phyloP scores from a whole-genome alignment of 2,888 invertebrate genomes.

The Acrocera orbiculus region DNA sequence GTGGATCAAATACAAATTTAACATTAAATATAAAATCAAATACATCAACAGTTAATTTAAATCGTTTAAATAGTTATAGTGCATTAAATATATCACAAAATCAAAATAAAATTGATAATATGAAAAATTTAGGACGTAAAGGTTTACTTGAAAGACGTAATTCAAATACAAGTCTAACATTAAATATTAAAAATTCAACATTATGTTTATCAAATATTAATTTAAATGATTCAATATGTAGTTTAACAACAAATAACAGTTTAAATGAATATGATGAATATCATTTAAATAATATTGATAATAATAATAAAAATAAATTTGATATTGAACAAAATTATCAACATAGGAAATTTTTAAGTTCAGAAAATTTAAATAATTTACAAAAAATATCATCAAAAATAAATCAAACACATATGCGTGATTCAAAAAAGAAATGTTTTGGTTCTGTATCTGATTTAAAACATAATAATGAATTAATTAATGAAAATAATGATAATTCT shows the following conservation, averaged over 20 bases:
- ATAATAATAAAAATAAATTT: neutral
- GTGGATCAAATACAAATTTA: slow-evolving; percentile 73
- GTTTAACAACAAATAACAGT: slow-evolving; percentile 28
- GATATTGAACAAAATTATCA: neutral
- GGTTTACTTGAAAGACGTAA: slow-evolving; percentile 70
- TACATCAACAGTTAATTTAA: slow-evolving; percentile 30
- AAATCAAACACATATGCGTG: slow-evolving; percentile 19
- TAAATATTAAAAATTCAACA: slow-evolving; percentile 41
- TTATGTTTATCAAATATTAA: slow-evolving; percentile 36
- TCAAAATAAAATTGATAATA: slow-evolving; percentile 17
- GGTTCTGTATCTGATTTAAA: slow-evolving; percentile 32
- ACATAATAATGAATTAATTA: neutral
- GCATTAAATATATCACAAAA: slow-evolving; percentile 29
- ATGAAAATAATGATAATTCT: neutral
- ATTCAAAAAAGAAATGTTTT: slow-evolving; percentile 24
- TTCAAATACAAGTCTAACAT: slow-evolving; percentile 76
- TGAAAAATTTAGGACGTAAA: slow-evolving; percentile 25
- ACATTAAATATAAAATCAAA: slow-evolving; percentile 55
- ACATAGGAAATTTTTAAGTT: slow-evolving; percentile 28
- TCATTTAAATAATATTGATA: neutral
- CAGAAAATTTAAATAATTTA: slow-evolving; percentile 24
- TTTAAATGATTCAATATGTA: slow-evolving; percentile 34
- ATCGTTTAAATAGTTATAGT: slow-evolving; percentile 39
- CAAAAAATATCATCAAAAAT: slow-evolving; percentile 19
- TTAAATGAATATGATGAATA: slow-evolving; percentile 12